phyloP scores from a whole-genome alignment of 2,797 vertebrate genomes.

The Notamacropus eugenii region DNA sequence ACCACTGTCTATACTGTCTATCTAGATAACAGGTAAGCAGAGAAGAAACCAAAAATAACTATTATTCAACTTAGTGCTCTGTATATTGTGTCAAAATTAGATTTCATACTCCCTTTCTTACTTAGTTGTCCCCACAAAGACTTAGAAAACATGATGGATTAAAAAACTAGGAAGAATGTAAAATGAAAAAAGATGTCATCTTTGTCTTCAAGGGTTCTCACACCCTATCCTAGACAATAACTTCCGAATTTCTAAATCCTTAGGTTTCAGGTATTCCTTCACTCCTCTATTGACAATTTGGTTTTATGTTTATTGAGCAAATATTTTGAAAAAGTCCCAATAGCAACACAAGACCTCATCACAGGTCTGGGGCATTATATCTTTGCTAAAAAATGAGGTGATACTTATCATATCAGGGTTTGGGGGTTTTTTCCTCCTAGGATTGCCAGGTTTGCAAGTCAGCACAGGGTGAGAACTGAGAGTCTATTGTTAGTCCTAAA shows the following conservation, averaged over 20 bases:
- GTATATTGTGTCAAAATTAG: background rate
- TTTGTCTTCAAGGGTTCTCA: background rate
- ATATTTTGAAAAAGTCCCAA: constrained; percentile 40
- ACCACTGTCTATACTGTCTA: background rate
- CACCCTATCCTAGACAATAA: background rate
- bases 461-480: constrained; percentile 8
- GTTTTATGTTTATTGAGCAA: background rate
- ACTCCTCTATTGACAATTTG: background rate
- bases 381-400: background rate
- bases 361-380: background rate
- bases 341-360: background rate
- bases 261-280: background rate
- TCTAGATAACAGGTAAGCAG: background rate
- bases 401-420: background rate
- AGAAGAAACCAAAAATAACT: background rate
- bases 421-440: background rate
- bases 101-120: constrained; percentile 31
- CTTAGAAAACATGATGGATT: constrained; percentile 25
- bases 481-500: constrained; percentile 19
- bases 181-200: constrained; percentile 10
- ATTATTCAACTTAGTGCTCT: background rate
- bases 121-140: background rate
- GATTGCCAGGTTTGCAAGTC: background rate
- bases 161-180: constrained; percentile 37
- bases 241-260: background rate